Percentiles rank a stretch among this genome's conserved stretches.
These are phyloP conservation scores for Apodemus speciosus DNA, from an alignment of 2,113 vertebrate genomes.

Conservation along the genomic window DNA sequence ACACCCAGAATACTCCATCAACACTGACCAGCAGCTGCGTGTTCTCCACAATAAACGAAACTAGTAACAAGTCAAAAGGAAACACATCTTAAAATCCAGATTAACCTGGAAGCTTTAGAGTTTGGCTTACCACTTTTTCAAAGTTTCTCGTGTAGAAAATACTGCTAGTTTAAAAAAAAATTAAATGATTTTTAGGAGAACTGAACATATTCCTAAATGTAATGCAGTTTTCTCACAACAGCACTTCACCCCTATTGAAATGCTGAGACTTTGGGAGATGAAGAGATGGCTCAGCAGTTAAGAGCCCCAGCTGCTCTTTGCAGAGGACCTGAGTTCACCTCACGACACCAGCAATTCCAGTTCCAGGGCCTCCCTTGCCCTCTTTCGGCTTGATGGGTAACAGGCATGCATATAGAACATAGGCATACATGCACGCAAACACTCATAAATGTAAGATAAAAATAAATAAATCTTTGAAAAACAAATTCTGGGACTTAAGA, in stretches of 20 bases:
- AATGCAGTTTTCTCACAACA: background rate
- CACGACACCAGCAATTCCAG: background rate
- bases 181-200: background rate
- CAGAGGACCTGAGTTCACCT: background rate
- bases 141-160: background rate
- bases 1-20: background rate
- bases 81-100: background rate
- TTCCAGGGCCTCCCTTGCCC: background rate
- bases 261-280: background rate
- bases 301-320: background rate
- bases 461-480: background rate
- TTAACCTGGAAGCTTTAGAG: background rate
- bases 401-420: background rate
- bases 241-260: background rate
- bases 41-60: background rate
- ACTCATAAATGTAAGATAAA: background rate
- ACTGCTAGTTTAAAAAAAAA: conserved; percentile 9
- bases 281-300: background rate
- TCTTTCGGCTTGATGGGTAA: background rate
- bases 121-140: background rate
- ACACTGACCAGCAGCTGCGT: fast-evolving
- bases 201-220: background rate
- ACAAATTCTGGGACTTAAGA: background rate
- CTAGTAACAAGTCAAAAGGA: background rate
- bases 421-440: background rate